phyloP scores from a whole-genome alignment of 2,888 invertebrate species.

The Ichneumon xanthorius region DNA sequence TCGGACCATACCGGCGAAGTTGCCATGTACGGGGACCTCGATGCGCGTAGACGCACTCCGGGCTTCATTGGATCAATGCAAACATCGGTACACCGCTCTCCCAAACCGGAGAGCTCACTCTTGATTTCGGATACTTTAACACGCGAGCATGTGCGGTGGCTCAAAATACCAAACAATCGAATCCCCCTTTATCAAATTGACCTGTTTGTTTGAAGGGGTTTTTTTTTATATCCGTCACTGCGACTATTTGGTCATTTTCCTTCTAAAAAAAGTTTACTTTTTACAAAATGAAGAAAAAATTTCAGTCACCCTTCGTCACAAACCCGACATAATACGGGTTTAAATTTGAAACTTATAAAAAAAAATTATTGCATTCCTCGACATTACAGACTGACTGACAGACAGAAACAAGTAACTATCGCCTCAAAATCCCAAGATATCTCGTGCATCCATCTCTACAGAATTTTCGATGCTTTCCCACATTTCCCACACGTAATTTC shows the following conservation, averaged over 20 bases:
- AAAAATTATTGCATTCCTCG: neutral
- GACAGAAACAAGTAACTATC: neutral
- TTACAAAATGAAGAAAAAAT: too few relatives aligned
- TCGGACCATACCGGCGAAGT: conserved; percentile 7
- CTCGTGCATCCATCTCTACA: neutral
- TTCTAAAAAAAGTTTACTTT: too few relatives aligned
- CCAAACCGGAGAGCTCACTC: neutral
- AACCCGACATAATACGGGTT: too few relatives aligned
- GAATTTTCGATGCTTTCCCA: neutral
- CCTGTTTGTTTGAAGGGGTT: neutral
- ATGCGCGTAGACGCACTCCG: conserved; percentile 28
- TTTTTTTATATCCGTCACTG: neutral
- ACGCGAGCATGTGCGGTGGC: conserved; percentile 27
- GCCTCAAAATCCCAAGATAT: neutral
- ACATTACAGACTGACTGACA: neutral
- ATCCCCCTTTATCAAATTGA: neutral
- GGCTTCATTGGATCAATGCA: conserved; percentile 64
- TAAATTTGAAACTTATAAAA: too few relatives aligned
- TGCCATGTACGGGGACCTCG: conserved; percentile 1
- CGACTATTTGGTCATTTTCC: too few relatives aligned
- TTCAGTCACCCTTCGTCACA: too few relatives aligned
- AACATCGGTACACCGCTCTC: conserved; percentile 60
- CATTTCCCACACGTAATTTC: neutral
- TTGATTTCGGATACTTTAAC: conserved; percentile 11
- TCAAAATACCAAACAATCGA: neutral